Base-by-base conservation (phyloP, 2,797 vertebrate species). In the Eulemur rubriventer region DNA sequence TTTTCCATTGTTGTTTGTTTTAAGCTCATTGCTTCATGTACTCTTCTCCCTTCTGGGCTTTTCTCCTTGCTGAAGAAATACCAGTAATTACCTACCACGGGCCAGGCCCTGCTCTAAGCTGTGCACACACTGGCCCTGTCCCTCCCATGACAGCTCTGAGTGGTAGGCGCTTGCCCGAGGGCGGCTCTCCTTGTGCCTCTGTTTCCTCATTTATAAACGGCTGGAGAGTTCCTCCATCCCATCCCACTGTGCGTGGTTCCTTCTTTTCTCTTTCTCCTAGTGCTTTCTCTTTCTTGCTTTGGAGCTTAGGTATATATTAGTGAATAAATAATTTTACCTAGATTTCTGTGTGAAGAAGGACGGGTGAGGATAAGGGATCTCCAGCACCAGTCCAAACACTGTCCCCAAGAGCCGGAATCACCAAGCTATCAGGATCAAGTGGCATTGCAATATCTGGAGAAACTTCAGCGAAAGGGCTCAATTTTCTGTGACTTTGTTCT, bases 401-500 rank as follows among this genome's bases (percentile, higher is more conserved):
- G 50, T 63, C 18, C n/a, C 16, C 0, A 20, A 28, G 57, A 82
- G 65, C 38, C 12, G 9, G 22, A 57, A 59, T 28, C 24, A 55
- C 46, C 43, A 26, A 30, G 67, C 65, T 6, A 0, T 38, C 14
- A 14, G n/a, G 18, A 1, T 13, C 4, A 0, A 13, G 24, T 9
- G 91, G 70, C 67, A 20, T 20, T 43, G 26, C 20, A 24, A 38
- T n/a, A 48, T 17, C 38, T 24, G 5, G 17, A 18, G 85, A 43
- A 35, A 13, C 24, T 18, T 67, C 48, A 6, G 0, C 7, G 17
- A 35, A 55, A 65, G 92, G 26, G 12, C 4, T 35, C 14, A 4
- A 6, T 38, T 65, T 73, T 18, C 85, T 26, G 46, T 26, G 48
- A 33, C 24, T 33, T 80, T 22, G 35, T 88, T 73, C 35, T 61